phyloP scores from a whole-genome alignment of 2,888 invertebrate genomes.

The Napeogenes sylphis region DNA sequence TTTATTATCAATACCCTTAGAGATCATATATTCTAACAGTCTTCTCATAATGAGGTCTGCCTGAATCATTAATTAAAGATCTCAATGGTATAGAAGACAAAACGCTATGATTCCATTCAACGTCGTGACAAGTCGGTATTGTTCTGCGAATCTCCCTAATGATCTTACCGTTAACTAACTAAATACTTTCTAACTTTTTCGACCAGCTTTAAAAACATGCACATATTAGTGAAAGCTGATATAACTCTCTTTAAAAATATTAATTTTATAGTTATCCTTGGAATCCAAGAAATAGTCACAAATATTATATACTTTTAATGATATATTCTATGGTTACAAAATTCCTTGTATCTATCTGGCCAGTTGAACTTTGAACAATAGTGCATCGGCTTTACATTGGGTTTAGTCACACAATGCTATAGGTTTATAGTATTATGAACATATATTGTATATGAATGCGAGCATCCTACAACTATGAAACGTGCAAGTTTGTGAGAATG shows the following conservation, averaged over 20 bases:
- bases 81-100: constrained; percentile 28
- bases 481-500: too few relatives aligned
- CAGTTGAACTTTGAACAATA: constrained; percentile 51
- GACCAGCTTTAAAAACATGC: not conserved
- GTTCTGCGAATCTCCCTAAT: constrained; percentile 42
- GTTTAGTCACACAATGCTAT: constrained; percentile 37
- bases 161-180: constrained; percentile 23
- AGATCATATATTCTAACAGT: constrained; percentile 22
- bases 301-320: too few relatives aligned
- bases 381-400: constrained; percentile 38
- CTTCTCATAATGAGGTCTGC: constrained; percentile 21
- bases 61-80: constrained; percentile 26
- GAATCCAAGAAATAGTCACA: too few relatives aligned
- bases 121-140: constrained; percentile 31
- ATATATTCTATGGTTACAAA: too few relatives aligned
- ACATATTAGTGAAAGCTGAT: not conserved
- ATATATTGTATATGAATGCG: too few relatives aligned
- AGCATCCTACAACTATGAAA: too few relatives aligned
- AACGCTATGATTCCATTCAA: constrained; percentile 23
- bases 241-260: not conserved
- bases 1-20: constrained; percentile 19
- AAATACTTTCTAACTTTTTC: constrained; percentile 7
- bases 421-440: constrained; percentile 30
- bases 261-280: not conserved
- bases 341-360: constrained; percentile 35